phyloP scores from a whole-genome alignment of 2,113 vertebrate genomes.

The Oophaga pumilio region DNA sequence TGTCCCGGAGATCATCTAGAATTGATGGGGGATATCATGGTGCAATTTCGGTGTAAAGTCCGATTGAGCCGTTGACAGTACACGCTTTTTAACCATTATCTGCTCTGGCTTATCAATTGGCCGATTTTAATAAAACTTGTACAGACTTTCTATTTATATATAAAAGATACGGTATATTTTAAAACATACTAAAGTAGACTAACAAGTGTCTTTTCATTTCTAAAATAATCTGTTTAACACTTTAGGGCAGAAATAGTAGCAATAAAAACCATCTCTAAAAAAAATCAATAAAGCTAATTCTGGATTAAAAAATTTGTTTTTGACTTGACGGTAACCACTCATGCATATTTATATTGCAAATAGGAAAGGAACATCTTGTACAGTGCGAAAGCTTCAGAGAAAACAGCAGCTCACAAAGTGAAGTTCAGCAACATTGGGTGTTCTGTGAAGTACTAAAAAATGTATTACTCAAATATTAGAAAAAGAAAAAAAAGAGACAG shows the following conservation, averaged over 20 bases:
- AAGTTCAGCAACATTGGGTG: background rate
- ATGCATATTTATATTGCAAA: constrained; percentile 11
- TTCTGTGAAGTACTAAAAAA: constrained; percentile 18
- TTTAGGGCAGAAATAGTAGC: background rate
- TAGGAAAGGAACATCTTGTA: constrained; percentile 15
- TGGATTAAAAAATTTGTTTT: constrained; percentile 10
- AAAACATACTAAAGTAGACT: too few relatives aligned
- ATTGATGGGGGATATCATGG: too few relatives aligned
- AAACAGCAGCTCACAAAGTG: background rate
- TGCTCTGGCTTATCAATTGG: too few relatives aligned
- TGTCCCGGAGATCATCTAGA: too few relatives aligned
- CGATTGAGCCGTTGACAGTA: too few relatives aligned
- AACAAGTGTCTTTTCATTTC: background rate
- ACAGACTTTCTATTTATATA: too few relatives aligned
- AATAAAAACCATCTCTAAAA: background rate
- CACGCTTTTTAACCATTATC: too few relatives aligned
- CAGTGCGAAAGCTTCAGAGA: background rate
- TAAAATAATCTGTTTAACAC: background rate
- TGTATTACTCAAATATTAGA: constrained; percentile 6
- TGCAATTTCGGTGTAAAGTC: too few relatives aligned
- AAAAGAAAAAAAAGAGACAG: constrained; percentile 72
- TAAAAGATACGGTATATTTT: too few relatives aligned
- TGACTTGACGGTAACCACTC: background rate
- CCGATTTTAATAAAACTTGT: too few relatives aligned
- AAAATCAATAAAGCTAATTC: background rate